phyloP scores from a whole-genome alignment of 64 coral and sea anemone species.

The Porites lutea region DNA sequence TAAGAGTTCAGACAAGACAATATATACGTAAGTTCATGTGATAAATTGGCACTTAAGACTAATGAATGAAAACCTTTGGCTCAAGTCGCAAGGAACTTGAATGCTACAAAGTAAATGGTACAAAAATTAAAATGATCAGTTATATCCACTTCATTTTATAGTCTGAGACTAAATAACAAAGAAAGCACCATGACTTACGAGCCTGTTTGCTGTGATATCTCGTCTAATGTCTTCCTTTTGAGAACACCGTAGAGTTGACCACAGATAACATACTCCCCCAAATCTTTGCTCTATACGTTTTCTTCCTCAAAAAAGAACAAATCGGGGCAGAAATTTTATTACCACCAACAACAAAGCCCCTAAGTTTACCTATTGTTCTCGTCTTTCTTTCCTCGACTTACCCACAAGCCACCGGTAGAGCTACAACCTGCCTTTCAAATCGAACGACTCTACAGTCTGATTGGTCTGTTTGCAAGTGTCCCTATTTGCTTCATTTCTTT shows the following conservation, averaged over 20 bases:
- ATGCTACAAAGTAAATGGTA: too few species aligned
- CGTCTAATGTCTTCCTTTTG: constrained; percentile 36
- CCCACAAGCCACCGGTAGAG: constrained; percentile 40
- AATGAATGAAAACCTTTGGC: too few species aligned
- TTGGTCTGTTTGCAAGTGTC: not conserved
- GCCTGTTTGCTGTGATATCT: constrained; percentile 13
- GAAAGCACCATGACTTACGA: constrained; percentile 33
- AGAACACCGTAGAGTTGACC: not conserved
- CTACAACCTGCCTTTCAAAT: constrained; percentile 33
- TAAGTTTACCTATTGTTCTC: constrained; percentile 34
- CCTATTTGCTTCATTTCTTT: constrained; percentile 19
- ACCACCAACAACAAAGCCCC: constrained; percentile 40
- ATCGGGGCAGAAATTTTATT: constrained; percentile 8
- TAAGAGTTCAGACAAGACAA: too few species aligned
- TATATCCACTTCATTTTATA: constrained; percentile 13
- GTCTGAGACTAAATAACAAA: constrained; percentile 15
- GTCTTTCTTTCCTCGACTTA: not conserved
- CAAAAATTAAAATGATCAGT: not conserved
- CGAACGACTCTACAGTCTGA: not conserved
- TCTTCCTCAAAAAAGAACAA: not conserved
- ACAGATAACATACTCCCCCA: constrained; percentile 29
- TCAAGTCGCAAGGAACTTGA: too few species aligned
- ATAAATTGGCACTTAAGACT: too few species aligned
- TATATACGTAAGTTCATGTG: too few species aligned
- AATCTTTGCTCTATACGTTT: not conserved